Evolutionary conservation across 1,140 invertebrate genomes (phyloP).

Genomic region (Aradophagus sp.): DNA sequence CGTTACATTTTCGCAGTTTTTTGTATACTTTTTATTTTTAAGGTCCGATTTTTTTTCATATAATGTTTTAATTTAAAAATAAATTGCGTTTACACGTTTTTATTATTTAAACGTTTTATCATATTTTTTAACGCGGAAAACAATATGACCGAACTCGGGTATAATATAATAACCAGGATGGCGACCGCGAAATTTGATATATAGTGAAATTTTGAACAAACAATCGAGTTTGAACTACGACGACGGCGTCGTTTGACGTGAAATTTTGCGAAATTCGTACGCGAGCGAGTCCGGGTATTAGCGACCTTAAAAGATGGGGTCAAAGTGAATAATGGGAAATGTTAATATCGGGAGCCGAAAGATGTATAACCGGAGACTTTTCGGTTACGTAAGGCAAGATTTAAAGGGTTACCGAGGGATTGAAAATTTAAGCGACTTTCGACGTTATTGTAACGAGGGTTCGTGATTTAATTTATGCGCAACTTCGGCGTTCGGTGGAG

Average conservation of each 20-base stretch:
- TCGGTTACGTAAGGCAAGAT: too few species aligned
- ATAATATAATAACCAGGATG: constrained; percentile 25
- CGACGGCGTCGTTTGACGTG: constrained; percentile 23
- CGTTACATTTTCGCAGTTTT: too few species aligned
- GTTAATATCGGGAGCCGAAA: constrained; percentile 9
- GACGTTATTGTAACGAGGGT: too few species aligned
- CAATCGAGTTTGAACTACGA: constrained; percentile 13
- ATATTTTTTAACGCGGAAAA: constrained; percentile 29
- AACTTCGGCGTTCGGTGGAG: too few species aligned
- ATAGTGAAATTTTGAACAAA: constrained; percentile 49
- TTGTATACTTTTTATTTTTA: too few species aligned
- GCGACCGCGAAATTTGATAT: constrained; percentile 23
- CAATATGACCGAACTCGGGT: constrained; percentile 30
- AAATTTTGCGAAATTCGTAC: constrained; percentile 29
- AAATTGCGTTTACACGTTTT: too few species aligned
- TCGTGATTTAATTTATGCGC: too few species aligned
- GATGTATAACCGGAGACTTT: constrained; percentile 7
- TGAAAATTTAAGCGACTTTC: too few species aligned
- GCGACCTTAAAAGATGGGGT: constrained; percentile 27
- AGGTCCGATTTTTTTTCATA: too few species aligned
- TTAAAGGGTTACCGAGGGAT: too few species aligned
- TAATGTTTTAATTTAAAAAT: too few species aligned
- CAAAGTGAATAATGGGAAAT: constrained; percentile 27
- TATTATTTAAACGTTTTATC: too few species aligned
- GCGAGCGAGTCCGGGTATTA: constrained; percentile 12